phyloP scores from a whole-genome alignment of 2,797 vertebrate genomes.

The Otus scops region DNA sequence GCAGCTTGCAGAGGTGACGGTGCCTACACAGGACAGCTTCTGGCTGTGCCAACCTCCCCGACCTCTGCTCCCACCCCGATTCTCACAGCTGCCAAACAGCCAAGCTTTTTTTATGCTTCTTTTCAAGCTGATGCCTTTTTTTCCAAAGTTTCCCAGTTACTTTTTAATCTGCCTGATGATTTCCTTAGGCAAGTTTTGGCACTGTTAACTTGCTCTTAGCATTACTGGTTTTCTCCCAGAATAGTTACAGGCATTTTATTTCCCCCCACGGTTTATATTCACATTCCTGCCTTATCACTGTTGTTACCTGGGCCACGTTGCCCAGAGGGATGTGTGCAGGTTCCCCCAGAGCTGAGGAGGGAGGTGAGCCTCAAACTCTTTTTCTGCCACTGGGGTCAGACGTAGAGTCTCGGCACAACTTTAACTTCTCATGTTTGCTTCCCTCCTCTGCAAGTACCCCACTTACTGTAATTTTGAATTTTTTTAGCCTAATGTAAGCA shows the following conservation, averaged over 20 bases:
- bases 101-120: background rate
- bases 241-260: background rate
- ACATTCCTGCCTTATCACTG: background rate
- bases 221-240: background rate
- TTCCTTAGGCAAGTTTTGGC: background rate
- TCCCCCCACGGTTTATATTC: fast-evolving
- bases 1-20: fast-evolving
- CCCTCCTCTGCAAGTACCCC: background rate
- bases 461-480: background rate
- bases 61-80: fast-evolving
- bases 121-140: background rate
- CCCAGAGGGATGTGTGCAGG: background rate
- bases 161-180: fast-evolving
- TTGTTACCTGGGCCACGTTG: background rate
- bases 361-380: background rate
- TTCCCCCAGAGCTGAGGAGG: background rate
- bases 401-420: background rate
- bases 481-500: background rate
- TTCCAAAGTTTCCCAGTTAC: background rate
- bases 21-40: background rate
- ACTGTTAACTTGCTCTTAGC: background rate
- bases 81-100: background rate
- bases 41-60: background rate
- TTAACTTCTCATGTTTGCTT: background rate
- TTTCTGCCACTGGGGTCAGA: background rate